Base-by-base conservation (phyloP, 2,888 invertebrate species). In the Aphidoletes aphidimyza region DNA sequence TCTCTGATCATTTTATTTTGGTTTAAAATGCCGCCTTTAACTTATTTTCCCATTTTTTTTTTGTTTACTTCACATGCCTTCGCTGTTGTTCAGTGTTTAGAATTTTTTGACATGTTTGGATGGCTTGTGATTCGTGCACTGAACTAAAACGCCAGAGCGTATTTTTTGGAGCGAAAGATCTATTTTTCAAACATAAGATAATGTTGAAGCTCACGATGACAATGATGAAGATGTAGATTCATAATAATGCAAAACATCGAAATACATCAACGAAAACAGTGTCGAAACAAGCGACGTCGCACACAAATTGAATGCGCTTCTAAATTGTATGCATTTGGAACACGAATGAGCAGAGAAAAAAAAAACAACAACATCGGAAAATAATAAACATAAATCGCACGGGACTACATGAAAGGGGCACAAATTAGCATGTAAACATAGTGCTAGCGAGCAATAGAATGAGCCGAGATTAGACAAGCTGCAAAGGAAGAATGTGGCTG, bases 141-240 rank as follows among this genome's bases (percentile, higher is more conserved):
- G 22, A 54, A 54, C 6, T 9, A 42, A 54, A 54, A 2, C 3
- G 26, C 3, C 11, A 17, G 9, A 54, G 26, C 54, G 54, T 5
- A 54, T 22, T 54, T 5, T 26, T 54, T 26, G 11, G 22, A 22
- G 5, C 22, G 5, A 5, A n/a, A 69, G 30, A 69, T 30, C 30
- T 26, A 30, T 30, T 69, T 30, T 30, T 69, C 34, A 14, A 54
- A 54, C 26, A 54, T 54, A 26, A 69, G 69, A 69, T 69, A 5
- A 69, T 5, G 17, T 30, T 26, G 54, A 0, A 8, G 26, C 54
- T 2, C 30, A n/a, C 69, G 69, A 69, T 69, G 69, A 69, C 69
- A 69, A 69, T 69, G 34, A 69, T 26, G 26, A 69, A 69, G 69
- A 69, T 69, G 69, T 69, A 69, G 30, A 69, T 30, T 69, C 69